Base-by-base conservation (phyloP, 2,113 vertebrate species). In the Halichoerus grypus region DNA sequence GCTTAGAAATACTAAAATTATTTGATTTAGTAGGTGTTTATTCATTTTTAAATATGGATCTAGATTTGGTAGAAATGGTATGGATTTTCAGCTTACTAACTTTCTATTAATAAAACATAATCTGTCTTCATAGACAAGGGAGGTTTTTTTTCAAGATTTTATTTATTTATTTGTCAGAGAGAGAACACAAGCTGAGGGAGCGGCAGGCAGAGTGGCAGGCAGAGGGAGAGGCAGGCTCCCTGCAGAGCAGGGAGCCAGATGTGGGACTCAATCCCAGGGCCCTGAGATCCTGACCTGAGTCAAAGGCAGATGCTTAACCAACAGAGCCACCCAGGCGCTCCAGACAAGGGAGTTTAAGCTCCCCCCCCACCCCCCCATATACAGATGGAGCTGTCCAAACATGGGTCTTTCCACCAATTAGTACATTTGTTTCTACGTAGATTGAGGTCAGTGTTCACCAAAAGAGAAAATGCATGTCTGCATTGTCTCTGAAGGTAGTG, bases 1-100 rank as follows among this genome's bases (percentile, higher is more conserved):
- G 63, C 74, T 95, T 83, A 87, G 33, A 88, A 96, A 81, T 97
- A 33, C 28, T 83, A 42, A 26, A 46, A 59, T 91, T 36, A 76
- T 92, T 97, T 95, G 11, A 91, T 84, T 89, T 53, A 26, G 18
- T 84, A 65, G 55, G 15, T 59, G 9, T 84, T 93, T 88, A 5
- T 85, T 95, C 72, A 61, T 76, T 85, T 82, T 76, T 46, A 89
- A 89, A 39, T 79, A 10, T 61, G 7, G 22, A 12, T 91, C 59
- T 94, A n/a, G 4, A 4, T 74, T n/a, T 94, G 51, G 10, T 83
- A 85, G 61, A 94, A 77, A 42, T 49, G 42, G 26, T 69, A 3
- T 2, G 3, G 33, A 51, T 71, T 94, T 96, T 87, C 51, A 71
- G 28, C 21, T 86, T 85, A 80, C 63, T 87, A 36, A 74, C 28